Conservation (phyloP, 2,888 invertebrate genomes). For the Heteropelma amictum region DNA sequence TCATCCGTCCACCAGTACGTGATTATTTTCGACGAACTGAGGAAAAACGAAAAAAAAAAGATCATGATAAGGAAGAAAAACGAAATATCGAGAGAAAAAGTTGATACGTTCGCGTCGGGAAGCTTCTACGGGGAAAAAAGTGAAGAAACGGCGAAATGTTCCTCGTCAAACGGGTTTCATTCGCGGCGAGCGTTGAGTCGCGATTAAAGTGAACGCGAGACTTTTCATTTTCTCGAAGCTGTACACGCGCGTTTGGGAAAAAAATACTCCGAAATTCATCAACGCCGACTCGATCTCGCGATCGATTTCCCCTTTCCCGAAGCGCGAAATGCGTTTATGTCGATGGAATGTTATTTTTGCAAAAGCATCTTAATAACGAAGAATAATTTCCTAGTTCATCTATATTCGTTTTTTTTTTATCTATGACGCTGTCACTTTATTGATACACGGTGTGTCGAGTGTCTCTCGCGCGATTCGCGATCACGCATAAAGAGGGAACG, state of each 20-base stretch:
- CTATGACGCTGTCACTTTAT: conserved; percentile 62
- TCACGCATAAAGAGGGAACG: too few species aligned
- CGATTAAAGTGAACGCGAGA: conserved; percentile 58
- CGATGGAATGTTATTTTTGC: conserved; percentile 43
- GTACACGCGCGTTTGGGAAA: background rate
- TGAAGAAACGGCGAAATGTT: conserved; percentile 3
- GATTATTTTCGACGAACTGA: conserved; percentile 69
- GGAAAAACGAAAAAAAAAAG: conserved; percentile 61
- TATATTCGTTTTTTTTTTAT: conserved; percentile 13
- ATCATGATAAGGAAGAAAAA: background rate
- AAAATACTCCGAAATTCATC: background rate
- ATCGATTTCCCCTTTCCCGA: conserved; percentile 19
- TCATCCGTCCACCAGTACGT: conserved; percentile 73
- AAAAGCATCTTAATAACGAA: conserved; percentile 57
- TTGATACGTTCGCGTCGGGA: conserved; percentile 47
- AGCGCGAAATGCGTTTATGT: conserved; percentile 1
- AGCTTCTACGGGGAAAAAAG: conserved; percentile 63
- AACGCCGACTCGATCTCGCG: background rate
- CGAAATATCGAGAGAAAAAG: background rate
- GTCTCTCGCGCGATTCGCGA: too few species aligned
- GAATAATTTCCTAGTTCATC: background rate
- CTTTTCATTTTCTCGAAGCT: conserved; percentile 54
- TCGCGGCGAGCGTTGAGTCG: conserved; percentile 65
- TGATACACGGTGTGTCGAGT: background rate
- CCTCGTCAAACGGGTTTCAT: conserved; percentile 57